A percentile compares a stretch with the other conserved stretches of the same genome.
phyloP scores from a whole-genome alignment of 1,140 invertebrate species.

The Macrobrachium rosenbergii region DNA sequence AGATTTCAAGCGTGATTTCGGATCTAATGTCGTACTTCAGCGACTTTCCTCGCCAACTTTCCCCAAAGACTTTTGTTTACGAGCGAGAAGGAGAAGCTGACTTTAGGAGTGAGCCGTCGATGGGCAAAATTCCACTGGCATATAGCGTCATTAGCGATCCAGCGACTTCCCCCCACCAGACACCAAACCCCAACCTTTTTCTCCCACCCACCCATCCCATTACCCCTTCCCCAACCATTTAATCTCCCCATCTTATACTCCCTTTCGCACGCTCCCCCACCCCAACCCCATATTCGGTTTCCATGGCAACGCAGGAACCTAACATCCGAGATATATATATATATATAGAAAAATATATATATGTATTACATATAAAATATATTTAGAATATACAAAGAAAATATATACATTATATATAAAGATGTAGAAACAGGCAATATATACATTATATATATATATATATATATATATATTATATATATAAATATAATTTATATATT shows the following conservation, averaged over 20 bases:
- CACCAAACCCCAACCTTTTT: background rate
- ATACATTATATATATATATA: slow-evolving; percentile 17
- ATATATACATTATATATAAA: background rate
- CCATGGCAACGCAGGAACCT: background rate
- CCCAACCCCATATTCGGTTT: background rate
- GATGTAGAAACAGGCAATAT: too few species aligned
- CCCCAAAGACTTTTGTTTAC: too few species aligned
- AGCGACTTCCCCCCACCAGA: background rate
- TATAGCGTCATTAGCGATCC: too few species aligned
- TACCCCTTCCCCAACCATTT: background rate
- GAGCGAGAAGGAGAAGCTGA: too few species aligned
- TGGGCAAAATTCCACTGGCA: too few species aligned
- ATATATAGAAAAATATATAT: too few species aligned
- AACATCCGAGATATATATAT: too few species aligned
- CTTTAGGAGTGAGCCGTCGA: too few species aligned
- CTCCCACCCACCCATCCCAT: background rate
- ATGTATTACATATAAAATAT: too few species aligned
- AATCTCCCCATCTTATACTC: background rate
- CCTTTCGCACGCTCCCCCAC: background rate
- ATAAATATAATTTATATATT: slow-evolving; percentile 10
- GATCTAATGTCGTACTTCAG: slow-evolving; percentile 55
- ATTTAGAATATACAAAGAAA: too few species aligned
- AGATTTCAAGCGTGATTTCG: slow-evolving; percentile 51
- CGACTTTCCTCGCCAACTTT: background rate
- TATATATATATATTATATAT: slow-evolving; percentile 17